Base-by-base conservation (phyloP, 2,797 vertebrate genomes). In the Pygocentrus nattereri region DNA sequence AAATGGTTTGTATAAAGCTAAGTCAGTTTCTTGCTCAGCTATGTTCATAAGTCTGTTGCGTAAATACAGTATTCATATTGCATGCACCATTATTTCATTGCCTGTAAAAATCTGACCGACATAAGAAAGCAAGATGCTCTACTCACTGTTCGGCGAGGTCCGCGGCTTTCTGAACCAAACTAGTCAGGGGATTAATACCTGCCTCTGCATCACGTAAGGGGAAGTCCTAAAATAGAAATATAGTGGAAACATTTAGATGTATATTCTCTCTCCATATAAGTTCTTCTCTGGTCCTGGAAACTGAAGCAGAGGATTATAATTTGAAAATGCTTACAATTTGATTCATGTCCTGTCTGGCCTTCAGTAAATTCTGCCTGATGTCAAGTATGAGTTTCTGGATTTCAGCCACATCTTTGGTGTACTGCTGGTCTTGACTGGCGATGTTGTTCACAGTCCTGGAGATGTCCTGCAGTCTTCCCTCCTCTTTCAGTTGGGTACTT, bases 81-180 rank as follows among this genome's bases (percentile, higher is more conserved):
- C n/a, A n/a, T n/a, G n/a, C n/a, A n/a, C n/a, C n/a, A n/a, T n/a
- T n/a, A n/a, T n/a, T n/a, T n/a, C n/a, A n/a, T n/a, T n/a, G n/a
- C n/a, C n/a, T n/a, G n/a, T n/a, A n/a, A n/a, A n/a, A n/a, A n/a
- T n/a, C n/a, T 41, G 8, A 16, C 54, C n/a, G 23, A 3, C 54
- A n/a, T 8, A 23, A 38, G 13, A 31, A 50, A 38, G 61, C 70
- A 78, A 73, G 50, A 74, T 8, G 38, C 19, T 27, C 38, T 44
- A 90, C 93, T 87, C 68, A 96, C 95, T 76, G 61, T 0, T 93
- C 82, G n/a, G 96, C 96, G 82, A 99, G 84, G 62, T 88, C 85
- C 6, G 70, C 69, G 1, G 97, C 96, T 31, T 92, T 95, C 76
- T 95, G 87, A 64, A 93, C 95, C 91, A 98, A 90, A 11, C 86